These are phyloP conservation scores for Eospalax fontanierii DNA, from an alignment of 2,797 vertebrate species.

Conservation along the genomic window DNA sequence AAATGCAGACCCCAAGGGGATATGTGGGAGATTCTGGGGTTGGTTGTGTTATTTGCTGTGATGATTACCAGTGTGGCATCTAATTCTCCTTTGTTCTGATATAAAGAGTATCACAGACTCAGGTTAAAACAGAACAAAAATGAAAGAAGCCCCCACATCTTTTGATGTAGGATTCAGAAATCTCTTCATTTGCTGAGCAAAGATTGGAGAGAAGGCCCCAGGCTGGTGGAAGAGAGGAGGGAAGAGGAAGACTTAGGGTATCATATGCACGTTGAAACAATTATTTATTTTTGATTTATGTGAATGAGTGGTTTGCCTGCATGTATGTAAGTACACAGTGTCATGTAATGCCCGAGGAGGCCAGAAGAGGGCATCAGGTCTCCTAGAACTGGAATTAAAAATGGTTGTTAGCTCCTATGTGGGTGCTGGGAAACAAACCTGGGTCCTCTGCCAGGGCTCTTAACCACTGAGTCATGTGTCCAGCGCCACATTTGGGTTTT, in stretches of 20 bases:
- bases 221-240: neutral
- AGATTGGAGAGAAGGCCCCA: neutral
- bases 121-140: neutral
- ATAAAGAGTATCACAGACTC: neutral
- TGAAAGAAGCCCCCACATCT: neutral
- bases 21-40: neutral
- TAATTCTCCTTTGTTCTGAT: conserved; percentile 1
- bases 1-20: neutral
- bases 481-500: neutral
- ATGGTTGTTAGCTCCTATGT: too few species aligned
- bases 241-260: neutral
- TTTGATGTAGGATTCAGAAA: neutral
- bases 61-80: neutral
- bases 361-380: too few species aligned
- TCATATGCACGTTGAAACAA: too few species aligned
- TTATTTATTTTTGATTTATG: too few species aligned
- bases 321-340: too few species aligned
- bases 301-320: too few species aligned
- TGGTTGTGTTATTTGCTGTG: neutral
- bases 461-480: too few species aligned
- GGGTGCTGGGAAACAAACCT: too few species aligned
- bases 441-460: too few species aligned
- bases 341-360: too few species aligned
- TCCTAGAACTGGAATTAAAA: too few species aligned
- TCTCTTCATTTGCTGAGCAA: neutral